Base-by-base conservation (phyloP, 64 coral and sea anemone species). In the Pachyseris speciosa region DNA sequence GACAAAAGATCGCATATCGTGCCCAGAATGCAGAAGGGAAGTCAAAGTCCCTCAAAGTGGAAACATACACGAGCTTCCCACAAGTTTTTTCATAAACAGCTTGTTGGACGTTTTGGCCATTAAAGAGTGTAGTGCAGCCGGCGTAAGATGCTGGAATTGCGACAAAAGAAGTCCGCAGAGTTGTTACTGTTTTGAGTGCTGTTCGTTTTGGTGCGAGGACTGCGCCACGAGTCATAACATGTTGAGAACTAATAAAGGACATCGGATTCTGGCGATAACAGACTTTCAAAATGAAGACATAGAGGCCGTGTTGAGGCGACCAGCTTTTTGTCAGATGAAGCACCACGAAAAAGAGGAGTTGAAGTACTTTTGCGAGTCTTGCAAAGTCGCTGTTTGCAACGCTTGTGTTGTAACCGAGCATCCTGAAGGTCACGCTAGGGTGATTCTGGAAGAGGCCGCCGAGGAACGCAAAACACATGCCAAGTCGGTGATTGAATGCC, bases 111-210 rank as follows among this genome's bases (percentile, higher is more conserved):
- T 65, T 25, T 27, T 67, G 44, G 37, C 81, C 0, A 20, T 85
- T n/a, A 42, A 67, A 85, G 60, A 85, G 22, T 12, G n/a, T 5
- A 47, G 22, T 44, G 13, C 4, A 26, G 22, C 25, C 27, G 38
- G 47, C 3, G 55, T 85, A 1, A 85, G 41, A 12, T 85, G 81
- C 32, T 36, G 61, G 4, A 68, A 68, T 29, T 85, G 81, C 12
- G 81, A 85, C 22, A 67, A 10, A 9, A 48, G 17, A 44, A 17
- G 0, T 20, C 15, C 7, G n/a, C 16, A 68, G 60, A 47, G 59
- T 25, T 44, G 39, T 61, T 68, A 85, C n/a, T 85, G 81, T 26
- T 85, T 85, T 15, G 19, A 85, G 2, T 85, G 81, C 16, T 16
- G 39, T 32, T 24, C 17, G 22, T 68, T 47, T 9, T 85, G 59